Percentiles rank a stretch among this genome's conserved stretches.
phyloP scores from a whole-genome alignment of 2,113 vertebrate species.

The Eira barbara region DNA sequence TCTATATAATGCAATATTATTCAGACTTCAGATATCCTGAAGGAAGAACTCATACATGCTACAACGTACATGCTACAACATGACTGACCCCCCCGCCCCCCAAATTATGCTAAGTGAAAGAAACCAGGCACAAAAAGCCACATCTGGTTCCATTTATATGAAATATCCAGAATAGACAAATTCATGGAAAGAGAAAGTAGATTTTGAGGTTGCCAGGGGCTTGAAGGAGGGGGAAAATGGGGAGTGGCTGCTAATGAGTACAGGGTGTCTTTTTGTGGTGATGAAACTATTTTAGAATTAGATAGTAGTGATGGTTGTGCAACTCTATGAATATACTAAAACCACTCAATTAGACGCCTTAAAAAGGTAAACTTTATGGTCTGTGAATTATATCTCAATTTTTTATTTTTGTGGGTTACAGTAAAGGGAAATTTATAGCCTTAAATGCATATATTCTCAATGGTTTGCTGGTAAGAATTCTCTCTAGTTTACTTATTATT shows the following conservation, averaged over 20 bases:
- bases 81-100: not conserved
- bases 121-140: not conserved
- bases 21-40: too few species aligned
- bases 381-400: not conserved
- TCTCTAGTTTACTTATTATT: not conserved
- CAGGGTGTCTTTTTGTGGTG: not conserved
- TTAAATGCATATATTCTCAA: not conserved
- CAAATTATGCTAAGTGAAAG: not conserved
- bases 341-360: not conserved
- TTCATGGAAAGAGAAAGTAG: not conserved
- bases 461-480: not conserved
- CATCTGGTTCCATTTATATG: not conserved
- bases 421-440: not conserved
- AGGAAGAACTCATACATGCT: not conserved
- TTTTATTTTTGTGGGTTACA: not conserved
- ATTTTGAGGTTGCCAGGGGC: not conserved
- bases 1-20: not conserved
- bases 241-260: not conserved
- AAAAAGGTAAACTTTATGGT: not conserved
- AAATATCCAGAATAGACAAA: not conserved
- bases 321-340: not conserved
- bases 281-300: not conserved
- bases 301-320: not conserved
- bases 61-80: not conserved
- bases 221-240: not conserved